phyloP scores from a whole-genome alignment of 1,140 invertebrate species.

The Macrotrachela quadricornifera region DNA sequence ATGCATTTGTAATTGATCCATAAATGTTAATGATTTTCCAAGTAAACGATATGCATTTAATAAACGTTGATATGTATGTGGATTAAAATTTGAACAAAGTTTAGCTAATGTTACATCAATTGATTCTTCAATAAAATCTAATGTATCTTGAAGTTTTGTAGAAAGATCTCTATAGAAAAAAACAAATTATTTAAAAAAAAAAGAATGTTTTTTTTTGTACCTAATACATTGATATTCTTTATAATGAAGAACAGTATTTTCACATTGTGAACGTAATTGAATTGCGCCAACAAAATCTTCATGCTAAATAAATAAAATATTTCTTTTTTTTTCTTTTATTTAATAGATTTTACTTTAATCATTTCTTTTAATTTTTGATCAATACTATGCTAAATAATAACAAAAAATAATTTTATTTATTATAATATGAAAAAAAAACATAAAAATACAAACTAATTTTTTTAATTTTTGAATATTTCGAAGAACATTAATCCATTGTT shows the following conservation, averaged over 20 bases:
- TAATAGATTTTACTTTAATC: conserved; percentile 31
- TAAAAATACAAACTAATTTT: neutral
- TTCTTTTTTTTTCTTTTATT: neutral
- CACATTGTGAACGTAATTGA: conserved; percentile 60
- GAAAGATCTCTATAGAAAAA: conserved; percentile 39
- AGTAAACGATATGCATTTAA: conserved; percentile 57
- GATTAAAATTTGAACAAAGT: conserved; percentile 32
- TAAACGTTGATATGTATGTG: conserved; percentile 35
- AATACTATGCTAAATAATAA: conserved; percentile 44
- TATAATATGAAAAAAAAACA: conserved; percentile 7
- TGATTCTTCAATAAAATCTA: conserved; percentile 71
- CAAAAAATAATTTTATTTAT: conserved; percentile 13
- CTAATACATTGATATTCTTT: conserved; percentile 27
- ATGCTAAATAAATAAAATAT: conserved; percentile 26
- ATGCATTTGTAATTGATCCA: conserved; percentile 84
- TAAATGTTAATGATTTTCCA: conserved; percentile 57
- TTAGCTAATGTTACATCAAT: conserved; percentile 63
- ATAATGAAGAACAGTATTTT: conserved; percentile 44
- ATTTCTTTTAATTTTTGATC: conserved; percentile 59
- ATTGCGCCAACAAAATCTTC: conserved; percentile 74
- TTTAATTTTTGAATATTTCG: neutral
- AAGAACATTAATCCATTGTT: neutral
- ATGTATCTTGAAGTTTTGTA: conserved; percentile 61
- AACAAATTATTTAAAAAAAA: neutral
- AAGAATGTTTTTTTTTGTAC: conserved; percentile 9